A percentile compares a stretch with the other conserved stretches of the same genome.
These are phyloP conservation scores for Escarpia spicata DNA, from an alignment of 2,888 invertebrate genomes.

Conservation along the genomic window DNA sequence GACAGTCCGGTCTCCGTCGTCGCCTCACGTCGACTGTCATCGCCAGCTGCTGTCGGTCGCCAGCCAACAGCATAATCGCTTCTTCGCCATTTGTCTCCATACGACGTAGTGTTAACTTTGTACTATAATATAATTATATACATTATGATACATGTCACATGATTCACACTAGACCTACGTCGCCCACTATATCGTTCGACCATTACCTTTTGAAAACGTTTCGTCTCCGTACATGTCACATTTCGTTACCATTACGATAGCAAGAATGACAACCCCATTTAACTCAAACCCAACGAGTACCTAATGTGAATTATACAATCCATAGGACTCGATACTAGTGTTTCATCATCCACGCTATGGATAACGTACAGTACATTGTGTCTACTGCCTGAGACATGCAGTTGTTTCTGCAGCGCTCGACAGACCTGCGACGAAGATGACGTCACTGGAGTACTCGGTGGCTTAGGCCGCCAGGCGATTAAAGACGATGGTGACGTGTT, in stretches of 20 bases:
- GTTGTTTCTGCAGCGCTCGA: not conserved
- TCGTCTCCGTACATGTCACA: too few relatives aligned
- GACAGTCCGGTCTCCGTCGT: too few relatives aligned
- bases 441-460: not conserved
- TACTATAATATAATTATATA: not conserved
- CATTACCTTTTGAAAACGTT: too few relatives aligned
- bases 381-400: not conserved
- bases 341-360: not conserved
- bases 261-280: too few relatives aligned
- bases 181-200: too few relatives aligned
- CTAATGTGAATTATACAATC: not conserved
- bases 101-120: not conserved
- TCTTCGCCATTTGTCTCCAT: too few relatives aligned
- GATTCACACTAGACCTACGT: too few relatives aligned
- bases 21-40: too few relatives aligned
- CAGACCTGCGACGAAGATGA: not conserved
- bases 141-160: not conserved
- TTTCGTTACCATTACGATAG: too few relatives aligned
- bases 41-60: too few relatives aligned
- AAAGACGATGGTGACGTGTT: not conserved
- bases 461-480: not conserved
- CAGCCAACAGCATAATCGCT: too few relatives aligned
- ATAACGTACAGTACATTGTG: not conserved
- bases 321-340: not conserved
- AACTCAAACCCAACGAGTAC: not conserved